Percentiles rank a stretch among this genome's conserved stretches.
Conservation (phyloP, 2,113 vertebrate genomes). For the Gulo gulo region DNA sequence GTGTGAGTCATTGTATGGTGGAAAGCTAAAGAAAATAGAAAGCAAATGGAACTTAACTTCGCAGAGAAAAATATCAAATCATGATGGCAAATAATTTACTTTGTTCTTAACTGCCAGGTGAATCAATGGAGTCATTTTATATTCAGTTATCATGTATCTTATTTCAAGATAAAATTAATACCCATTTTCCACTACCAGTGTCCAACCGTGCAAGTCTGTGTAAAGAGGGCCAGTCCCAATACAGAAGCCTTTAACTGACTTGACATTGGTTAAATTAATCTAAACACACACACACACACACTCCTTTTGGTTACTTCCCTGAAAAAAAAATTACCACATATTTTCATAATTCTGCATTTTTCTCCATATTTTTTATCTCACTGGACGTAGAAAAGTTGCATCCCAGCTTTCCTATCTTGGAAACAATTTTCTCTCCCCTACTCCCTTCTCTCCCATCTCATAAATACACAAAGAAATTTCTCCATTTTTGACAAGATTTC, state of each 20-base stretch:
- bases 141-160: not conserved
- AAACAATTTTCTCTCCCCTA: not conserved
- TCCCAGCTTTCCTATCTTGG: not conserved
- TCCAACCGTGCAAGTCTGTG: not conserved
- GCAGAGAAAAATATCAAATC: not conserved
- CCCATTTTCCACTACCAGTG: not conserved
- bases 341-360: not conserved
- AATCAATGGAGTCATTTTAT: not conserved
- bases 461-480: not conserved
- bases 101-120: not conserved
- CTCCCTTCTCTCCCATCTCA: fast-evolving
- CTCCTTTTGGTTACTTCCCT: not conserved
- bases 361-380: not conserved
- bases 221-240: not conserved
- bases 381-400: not conserved
- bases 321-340: not conserved
- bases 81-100: not conserved
- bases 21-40: not conserved
- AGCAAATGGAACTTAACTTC: slow-evolving; percentile 4
- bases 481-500: not conserved
- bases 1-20: not conserved
- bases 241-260: not conserved
- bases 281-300: not conserved
- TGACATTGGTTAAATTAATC: not conserved
- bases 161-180: not conserved